Percentiles rank a stretch among this genome's conserved stretches.
Evolutionary conservation across 2,797 vertebrate genomes (phyloP).

Genomic region (Notolabrus celidotus): DNA sequence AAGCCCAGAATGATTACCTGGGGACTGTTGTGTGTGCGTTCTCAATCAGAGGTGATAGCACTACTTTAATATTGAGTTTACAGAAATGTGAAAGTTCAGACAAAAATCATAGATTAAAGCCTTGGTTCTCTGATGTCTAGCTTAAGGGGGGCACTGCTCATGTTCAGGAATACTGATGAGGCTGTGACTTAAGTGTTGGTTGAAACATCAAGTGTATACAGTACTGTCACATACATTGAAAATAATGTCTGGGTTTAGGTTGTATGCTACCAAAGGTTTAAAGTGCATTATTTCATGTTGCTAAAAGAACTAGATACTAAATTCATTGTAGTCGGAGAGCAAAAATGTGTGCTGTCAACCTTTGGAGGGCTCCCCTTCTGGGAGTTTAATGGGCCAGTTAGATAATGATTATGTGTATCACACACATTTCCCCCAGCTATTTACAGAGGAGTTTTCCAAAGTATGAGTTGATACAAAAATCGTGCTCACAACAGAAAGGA

Average conservation of each 20-base stretch:
- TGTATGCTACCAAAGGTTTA: neutral
- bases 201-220: neutral
- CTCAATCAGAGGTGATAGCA: conserved; percentile 22
- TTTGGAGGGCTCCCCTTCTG: conserved; percentile 12
- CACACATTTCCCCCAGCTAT: conserved; percentile 1
- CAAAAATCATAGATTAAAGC: conserved; percentile 46
- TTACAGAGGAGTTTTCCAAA: conserved; percentile 2
- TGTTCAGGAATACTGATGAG: conserved; percentile 38
- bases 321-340: neutral
- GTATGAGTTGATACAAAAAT: neutral
- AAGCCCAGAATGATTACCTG: conserved; percentile 24
- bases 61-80: conserved; percentile 51
- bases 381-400: conserved; percentile 28
- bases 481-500: neutral
- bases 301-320: neutral
- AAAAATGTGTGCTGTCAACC: conserved; percentile 9
- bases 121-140: conserved; percentile 37
- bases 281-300: neutral
- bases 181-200: neutral
- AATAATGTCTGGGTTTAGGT: neutral
- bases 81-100: conserved; percentile 52
- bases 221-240: neutral
- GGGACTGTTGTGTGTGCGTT: conserved; percentile 2
- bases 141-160: conserved; percentile 22
- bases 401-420: conserved; percentile 22